phyloP scores from a whole-genome alignment of 1,140 invertebrate genomes.

The Drosophila teissieri region DNA sequence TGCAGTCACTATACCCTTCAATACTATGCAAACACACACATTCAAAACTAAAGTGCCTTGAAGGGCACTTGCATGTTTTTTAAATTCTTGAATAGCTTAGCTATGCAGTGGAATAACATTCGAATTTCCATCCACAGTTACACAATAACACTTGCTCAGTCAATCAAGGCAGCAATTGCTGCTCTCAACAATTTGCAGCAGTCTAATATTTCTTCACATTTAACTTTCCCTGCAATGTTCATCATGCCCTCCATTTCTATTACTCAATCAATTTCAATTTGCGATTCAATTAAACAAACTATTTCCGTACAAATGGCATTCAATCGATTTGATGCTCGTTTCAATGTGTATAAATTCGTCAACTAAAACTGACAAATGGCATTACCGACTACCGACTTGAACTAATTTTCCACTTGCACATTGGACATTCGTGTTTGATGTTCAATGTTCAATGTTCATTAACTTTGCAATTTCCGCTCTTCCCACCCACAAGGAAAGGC shows the following conservation, averaged over 20 bases:
- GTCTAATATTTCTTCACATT: conserved; percentile 3
- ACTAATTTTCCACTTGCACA: conserved; percentile 20
- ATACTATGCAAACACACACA: neutral
- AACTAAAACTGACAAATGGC: conserved; percentile 12
- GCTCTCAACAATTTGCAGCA: neutral
- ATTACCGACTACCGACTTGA: conserved; percentile 16
- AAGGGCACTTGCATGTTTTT: neutral
- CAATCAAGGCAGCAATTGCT: conserved; percentile 9
- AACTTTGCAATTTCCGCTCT: no score
- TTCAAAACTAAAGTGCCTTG: no score
- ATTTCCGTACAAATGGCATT: conserved; percentile 24
- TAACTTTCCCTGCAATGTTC: conserved; percentile 11
- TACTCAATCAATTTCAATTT: conserved; percentile 38
- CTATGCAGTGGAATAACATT: no score
- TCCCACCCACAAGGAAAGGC: neutral
- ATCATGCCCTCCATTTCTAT: conserved; percentile 2
- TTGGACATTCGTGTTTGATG: neutral
- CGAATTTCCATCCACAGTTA: neutral
- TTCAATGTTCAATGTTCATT: conserved; percentile 17
- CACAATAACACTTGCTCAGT: neutral
- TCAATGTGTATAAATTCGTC: conserved; percentile 13
- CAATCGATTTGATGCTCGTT: conserved; percentile 14
- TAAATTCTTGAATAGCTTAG: no score
- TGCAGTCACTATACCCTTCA: neutral
- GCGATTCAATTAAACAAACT: conserved; percentile 31